Conservation (phyloP, 2,113 vertebrate genomes). For the Myanophis thanlyinensis region DNA sequence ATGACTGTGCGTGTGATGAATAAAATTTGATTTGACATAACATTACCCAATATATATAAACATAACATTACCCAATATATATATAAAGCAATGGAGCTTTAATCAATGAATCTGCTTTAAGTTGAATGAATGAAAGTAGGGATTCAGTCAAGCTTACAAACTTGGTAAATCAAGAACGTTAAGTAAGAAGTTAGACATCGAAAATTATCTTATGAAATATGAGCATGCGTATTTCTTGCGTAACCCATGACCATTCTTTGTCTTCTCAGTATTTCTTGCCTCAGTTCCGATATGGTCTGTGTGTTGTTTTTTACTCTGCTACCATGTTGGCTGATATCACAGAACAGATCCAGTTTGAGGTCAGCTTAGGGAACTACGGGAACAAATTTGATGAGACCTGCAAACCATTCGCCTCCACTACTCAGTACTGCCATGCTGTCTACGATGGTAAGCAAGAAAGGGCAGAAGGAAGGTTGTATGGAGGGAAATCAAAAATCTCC, state of each 20-base stretch:
- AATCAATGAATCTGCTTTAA: background rate
- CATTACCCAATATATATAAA: too few species aligned
- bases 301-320: conserved; percentile 71
- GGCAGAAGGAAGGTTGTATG: background rate
- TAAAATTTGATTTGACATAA: too few species aligned
- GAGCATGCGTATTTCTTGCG: background rate
- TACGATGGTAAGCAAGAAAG: conserved; percentile 57
- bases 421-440: conserved; percentile 50
- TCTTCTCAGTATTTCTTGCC: conserved; percentile 46
- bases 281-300: conserved; percentile 60
- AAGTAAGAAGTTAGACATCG: background rate
- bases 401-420: conserved; percentile 60
- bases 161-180: background rate
- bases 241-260: background rate
- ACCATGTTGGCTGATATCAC: conserved; percentile 60
- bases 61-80: too few species aligned
- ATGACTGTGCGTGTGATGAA: too few species aligned
- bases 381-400: conserved; percentile 64
- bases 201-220: background rate
- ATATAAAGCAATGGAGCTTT: background rate
- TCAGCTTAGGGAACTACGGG: conserved; percentile 69
- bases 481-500: background rate
- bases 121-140: background rate
- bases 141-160: background rate
- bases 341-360: conserved; percentile 69